phyloP scores from a whole-genome alignment of 1,140 invertebrate species.

The Polyergus mexicanus region DNA sequence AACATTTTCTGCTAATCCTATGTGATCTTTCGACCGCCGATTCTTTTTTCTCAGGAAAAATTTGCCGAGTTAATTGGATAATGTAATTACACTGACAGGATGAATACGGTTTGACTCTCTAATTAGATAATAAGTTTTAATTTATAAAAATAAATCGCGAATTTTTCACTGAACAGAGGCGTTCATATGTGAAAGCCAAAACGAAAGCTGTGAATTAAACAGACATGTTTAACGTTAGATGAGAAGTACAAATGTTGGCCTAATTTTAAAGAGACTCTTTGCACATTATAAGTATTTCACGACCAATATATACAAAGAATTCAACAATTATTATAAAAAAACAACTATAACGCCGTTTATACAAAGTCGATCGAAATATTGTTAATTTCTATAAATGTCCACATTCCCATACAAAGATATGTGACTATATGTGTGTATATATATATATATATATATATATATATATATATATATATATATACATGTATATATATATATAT shows the following conservation, averaged over 20 bases:
- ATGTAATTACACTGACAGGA: not conserved
- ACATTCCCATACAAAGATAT: constrained; percentile 39
- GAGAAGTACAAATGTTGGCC: constrained; percentile 46
- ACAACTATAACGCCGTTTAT: not conserved
- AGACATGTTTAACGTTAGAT: not conserved
- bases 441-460: not conserved
- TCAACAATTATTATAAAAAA: constrained; percentile 32
- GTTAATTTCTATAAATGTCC: constrained; percentile 13
- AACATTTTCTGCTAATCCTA: not conserved
- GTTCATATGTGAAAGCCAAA: constrained; percentile 24
- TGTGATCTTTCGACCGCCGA: not conserved
- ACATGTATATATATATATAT: constrained; percentile 1
- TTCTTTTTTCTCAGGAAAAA: not conserved
- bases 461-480: not conserved
- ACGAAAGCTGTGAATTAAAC: constrained; percentile 43
- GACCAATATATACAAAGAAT: constrained; percentile 32
- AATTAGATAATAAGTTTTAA: not conserved
- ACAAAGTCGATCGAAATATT: not conserved
- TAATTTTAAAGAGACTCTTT: constrained; percentile 22
- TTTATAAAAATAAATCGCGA: not conserved
- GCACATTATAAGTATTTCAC: constrained; percentile 16
- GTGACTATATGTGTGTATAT: not conserved
- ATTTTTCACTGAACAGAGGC: constrained; percentile 31
- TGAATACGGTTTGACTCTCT: not conserved
- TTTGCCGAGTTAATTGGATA: not conserved